Conservation (phyloP, 2,113 vertebrate species). For the Saimiri boliviensis region DNA sequence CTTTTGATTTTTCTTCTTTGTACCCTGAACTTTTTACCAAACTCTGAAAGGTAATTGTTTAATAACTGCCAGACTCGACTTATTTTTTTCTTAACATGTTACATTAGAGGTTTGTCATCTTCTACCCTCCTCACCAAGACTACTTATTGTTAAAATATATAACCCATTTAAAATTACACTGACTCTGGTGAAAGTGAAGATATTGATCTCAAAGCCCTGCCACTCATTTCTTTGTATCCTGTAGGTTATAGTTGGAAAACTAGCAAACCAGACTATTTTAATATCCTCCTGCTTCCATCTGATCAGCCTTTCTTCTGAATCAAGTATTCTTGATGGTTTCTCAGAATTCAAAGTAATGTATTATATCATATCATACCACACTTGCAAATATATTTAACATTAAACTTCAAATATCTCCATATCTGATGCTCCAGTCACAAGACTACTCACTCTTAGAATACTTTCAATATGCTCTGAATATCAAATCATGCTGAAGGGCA, state of each 20-base stretch:
- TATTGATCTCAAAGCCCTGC: not conserved
- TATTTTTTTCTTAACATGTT: not conserved
- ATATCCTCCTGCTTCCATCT: not conserved
- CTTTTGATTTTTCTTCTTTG: not conserved
- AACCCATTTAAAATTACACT: not conserved
- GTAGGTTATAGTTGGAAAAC: not conserved
- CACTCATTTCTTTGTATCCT: not conserved
- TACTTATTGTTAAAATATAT: not conserved
- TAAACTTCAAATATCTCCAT: constrained; percentile 9
- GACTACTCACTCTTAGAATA: not conserved
- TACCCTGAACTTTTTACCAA: not conserved
- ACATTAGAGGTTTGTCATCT: not conserved
- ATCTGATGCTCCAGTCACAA: not conserved
- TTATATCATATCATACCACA: not conserved
- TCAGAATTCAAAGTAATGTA: constrained; percentile 37
- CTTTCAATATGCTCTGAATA: not conserved
- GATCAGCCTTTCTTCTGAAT: not conserved
- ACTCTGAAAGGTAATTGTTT: not conserved
- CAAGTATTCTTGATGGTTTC: constrained; percentile 13
- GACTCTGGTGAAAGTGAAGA: not conserved
- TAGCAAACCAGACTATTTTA: constrained; percentile 19
- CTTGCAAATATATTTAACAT: constrained; percentile 39
- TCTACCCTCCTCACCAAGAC: not conserved
- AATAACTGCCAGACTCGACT: not conserved
- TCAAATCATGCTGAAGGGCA: not conserved